These are phyloP conservation scores for Picus viridis DNA, from an alignment of 2,797 vertebrate species.

Conservation along the genomic window DNA sequence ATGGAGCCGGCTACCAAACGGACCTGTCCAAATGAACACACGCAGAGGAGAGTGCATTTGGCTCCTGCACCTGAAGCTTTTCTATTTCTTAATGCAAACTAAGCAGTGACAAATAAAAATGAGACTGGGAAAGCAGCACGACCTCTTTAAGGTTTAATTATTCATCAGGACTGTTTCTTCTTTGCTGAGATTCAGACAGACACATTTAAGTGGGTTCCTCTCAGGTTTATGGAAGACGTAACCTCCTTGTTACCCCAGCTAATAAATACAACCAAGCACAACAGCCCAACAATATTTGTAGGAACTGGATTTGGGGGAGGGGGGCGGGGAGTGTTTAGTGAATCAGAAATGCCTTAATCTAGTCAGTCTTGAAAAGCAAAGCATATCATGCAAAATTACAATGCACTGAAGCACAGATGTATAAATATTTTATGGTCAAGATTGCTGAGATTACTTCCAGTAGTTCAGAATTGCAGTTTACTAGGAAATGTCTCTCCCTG, in stretches of 20 bases:
- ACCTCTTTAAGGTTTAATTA: conserved; percentile 66
- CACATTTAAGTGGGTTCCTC: not conserved
- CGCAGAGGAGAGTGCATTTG: conserved; percentile 2
- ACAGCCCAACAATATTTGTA: conserved; percentile 17
- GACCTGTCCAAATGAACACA: conserved; percentile 25
- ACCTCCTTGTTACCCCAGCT: not conserved
- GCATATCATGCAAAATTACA: conserved; percentile 35
- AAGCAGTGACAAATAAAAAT: conserved; percentile 47
- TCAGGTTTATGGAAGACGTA: not conserved
- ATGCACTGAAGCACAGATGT: conserved; percentile 21
- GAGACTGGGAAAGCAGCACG: conserved; percentile 24
- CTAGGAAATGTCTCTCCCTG: conserved; percentile 36
- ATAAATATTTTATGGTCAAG: conserved; percentile 42
- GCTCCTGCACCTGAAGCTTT: conserved; percentile 34
- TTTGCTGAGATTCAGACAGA: conserved; percentile 40
- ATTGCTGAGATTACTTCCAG: conserved; percentile 41
- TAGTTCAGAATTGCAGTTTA: conserved; percentile 47
- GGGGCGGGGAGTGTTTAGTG: conserved; percentile 57
- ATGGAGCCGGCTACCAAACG: not conserved
- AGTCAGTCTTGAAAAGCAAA: conserved; percentile 59
- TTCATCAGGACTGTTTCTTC: conserved; percentile 62
- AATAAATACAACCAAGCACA: conserved; percentile 43
- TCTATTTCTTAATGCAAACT: conserved; percentile 47
- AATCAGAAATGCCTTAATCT: conserved; percentile 46
- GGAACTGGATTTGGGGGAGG: conserved; percentile 24